Conservation (phyloP, 2,113 vertebrate genomes). For the Chrysemys picta region DNA sequence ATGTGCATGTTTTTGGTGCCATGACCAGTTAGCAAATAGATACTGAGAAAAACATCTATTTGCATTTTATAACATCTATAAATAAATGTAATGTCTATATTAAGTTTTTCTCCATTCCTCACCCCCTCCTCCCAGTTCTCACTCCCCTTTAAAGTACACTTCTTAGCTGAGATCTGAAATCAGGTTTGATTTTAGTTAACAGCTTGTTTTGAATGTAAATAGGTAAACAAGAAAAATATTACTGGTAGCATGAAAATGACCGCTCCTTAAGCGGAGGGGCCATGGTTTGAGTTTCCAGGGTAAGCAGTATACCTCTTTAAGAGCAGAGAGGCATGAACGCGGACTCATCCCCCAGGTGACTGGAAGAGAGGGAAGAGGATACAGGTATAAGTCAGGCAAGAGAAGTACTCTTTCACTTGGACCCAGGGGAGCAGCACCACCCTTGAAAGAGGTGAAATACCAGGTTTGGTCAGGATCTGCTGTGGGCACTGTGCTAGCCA, state of each 20-base stretch:
- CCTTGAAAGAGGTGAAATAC: background rate
- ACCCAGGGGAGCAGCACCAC: background rate
- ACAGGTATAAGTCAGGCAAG: background rate
- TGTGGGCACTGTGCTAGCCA: background rate
- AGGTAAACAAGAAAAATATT: constrained; percentile 43
- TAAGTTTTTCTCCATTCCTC: background rate
- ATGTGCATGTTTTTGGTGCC: background rate
- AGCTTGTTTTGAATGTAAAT: constrained; percentile 43
- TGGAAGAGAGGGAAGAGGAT: background rate
- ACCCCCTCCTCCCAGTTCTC: background rate
- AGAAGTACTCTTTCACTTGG: background rate
- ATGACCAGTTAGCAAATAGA: background rate
- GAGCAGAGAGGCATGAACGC: background rate
- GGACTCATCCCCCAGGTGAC: background rate
- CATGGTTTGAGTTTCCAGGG: background rate
- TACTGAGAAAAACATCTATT: background rate
- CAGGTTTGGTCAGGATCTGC: background rate
- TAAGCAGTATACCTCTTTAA: background rate
- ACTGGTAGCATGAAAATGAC: constrained; percentile 10
- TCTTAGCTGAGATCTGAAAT: background rate
- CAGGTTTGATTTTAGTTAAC: constrained; percentile 16
- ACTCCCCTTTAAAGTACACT: background rate
- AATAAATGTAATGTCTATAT: background rate
- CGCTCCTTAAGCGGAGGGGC: background rate
- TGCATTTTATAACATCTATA: background rate